Conservation (phyloP, 2,888 invertebrate species). For the Tachina lurida region DNA sequence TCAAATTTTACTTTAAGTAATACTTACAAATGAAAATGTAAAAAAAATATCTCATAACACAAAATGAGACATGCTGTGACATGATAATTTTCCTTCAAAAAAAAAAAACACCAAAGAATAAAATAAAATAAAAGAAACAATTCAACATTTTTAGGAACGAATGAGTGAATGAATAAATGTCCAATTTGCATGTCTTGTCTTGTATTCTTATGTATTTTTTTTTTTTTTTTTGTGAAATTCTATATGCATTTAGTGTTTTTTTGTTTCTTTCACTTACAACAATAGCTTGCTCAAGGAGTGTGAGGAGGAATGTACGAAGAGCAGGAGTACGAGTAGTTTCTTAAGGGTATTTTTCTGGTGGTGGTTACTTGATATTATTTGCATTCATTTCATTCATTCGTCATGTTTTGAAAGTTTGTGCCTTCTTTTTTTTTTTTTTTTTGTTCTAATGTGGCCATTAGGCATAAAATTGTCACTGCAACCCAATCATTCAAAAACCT, state of each 20-base stretch:
- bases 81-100: constrained; percentile 63
- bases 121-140: background rate
- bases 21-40: constrained; percentile 50
- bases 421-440: constrained; percentile 35
- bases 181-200: constrained; percentile 57
- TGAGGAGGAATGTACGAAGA: background rate
- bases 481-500: constrained; percentile 69
- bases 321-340: constrained; percentile 53
- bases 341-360: constrained; percentile 57
- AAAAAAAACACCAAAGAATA: constrained; percentile 12
- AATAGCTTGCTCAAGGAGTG: constrained; percentile 10
- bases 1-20: constrained; percentile 68
- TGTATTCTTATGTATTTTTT: constrained; percentile 16
- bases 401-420: constrained; percentile 48
- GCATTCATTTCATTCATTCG: constrained; percentile 64
- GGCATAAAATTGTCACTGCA: constrained; percentile 71
- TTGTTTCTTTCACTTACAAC: constrained; percentile 25
- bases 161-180: constrained; percentile 54
- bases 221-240: constrained; percentile 57
- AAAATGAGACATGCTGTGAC: constrained; percentile 69
- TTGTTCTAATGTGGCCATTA: constrained; percentile 66
- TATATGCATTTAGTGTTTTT: constrained; percentile 67
- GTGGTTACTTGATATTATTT: constrained; percentile 61
- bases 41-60: constrained; percentile 51
- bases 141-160: constrained; percentile 43